A percentile compares a stretch with the other conserved stretches of the same genome.
Conservation (phyloP, 2,113 vertebrate species). For the Aegypius monachus region DNA sequence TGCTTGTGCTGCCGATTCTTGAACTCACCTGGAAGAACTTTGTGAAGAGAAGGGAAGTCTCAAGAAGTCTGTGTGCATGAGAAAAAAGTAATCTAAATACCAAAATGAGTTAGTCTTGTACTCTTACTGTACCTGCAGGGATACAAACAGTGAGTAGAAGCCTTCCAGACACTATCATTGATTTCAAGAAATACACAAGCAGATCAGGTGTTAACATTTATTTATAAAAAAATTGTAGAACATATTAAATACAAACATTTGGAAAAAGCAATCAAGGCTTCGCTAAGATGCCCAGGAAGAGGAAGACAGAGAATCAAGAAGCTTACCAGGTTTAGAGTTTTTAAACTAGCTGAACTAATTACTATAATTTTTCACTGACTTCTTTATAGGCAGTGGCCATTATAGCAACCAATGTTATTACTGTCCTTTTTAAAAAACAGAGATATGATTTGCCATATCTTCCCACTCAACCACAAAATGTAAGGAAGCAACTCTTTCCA, state of each 20-base stretch:
- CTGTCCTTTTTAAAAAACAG: constrained; percentile 17
- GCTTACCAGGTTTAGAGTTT: constrained; percentile 29
- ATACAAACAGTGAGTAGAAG: background rate
- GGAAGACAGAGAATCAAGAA: constrained; percentile 49
- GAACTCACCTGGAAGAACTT: background rate
- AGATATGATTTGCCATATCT: constrained; percentile 18
- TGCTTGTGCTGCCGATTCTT: background rate
- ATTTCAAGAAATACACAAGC: background rate
- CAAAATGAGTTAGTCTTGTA: background rate
- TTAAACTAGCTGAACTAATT: constrained; percentile 15
- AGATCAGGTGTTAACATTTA: constrained; percentile 48
- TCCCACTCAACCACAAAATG: background rate
- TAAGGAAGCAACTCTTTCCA: constrained; percentile 38
- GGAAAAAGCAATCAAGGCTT: constrained; percentile 44
- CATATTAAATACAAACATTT: constrained; percentile 60
- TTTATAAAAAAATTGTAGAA: constrained; percentile 60
- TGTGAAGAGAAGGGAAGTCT: background rate
- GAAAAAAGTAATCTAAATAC: background rate
- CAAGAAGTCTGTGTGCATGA: background rate
- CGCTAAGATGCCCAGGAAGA: constrained; percentile 34
- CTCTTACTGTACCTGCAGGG: background rate
- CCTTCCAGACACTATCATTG: background rate
- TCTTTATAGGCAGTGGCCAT: background rate
- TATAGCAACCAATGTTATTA: constrained; percentile 10
- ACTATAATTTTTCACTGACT: constrained; percentile 29